Percentiles rank a stretch among this genome's conserved stretches.
Conservation (phyloP, 2,797 vertebrate genomes). For the Sebastes elongatus region DNA sequence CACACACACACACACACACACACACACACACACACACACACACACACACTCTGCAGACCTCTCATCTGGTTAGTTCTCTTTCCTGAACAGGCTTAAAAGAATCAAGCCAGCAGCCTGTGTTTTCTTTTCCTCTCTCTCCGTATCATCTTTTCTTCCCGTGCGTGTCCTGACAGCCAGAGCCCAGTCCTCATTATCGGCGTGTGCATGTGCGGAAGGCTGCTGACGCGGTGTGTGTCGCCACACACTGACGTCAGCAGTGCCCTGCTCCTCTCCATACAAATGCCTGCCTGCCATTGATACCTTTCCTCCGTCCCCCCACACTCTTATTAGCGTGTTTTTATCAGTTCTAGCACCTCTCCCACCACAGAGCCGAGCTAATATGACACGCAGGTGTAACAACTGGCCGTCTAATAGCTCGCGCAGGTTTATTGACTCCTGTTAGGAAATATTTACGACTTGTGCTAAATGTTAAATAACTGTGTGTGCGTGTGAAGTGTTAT, state of each 20-base stretch:
- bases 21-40: constrained; percentile 1
- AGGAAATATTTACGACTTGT: constrained; percentile 60
- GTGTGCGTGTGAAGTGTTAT: constrained; percentile 16
- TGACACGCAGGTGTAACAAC: constrained; percentile 77
- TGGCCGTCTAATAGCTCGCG: constrained; percentile 51
- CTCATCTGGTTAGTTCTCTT: constrained; percentile 23
- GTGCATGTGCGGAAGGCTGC: constrained; percentile 61
- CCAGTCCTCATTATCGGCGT: constrained; percentile 65
- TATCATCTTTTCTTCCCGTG: constrained; percentile 46
- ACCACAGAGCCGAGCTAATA: constrained; percentile 67
- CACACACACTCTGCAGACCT: constrained; percentile 17
- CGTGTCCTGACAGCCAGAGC: constrained; percentile 53
- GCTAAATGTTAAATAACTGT: constrained; percentile 47
- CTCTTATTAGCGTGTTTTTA: constrained; percentile 78
- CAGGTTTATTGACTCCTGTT: constrained; percentile 67
- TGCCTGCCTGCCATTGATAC: constrained; percentile 64
- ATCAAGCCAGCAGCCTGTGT: constrained; percentile 19
- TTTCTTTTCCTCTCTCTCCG: constrained; percentile 8
- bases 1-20: constrained; percentile 9
- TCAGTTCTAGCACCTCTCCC: constrained; percentile 75
- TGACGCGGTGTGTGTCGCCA: constrained; percentile 69
- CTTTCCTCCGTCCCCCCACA: constrained; percentile 39
- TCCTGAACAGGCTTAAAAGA: constrained; percentile 29
- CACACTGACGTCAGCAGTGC: constrained; percentile 74
- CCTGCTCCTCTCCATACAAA: constrained; percentile 72